Conservation (phyloP, 2,113 vertebrate species). For the Atrichornis clamosus region DNA sequence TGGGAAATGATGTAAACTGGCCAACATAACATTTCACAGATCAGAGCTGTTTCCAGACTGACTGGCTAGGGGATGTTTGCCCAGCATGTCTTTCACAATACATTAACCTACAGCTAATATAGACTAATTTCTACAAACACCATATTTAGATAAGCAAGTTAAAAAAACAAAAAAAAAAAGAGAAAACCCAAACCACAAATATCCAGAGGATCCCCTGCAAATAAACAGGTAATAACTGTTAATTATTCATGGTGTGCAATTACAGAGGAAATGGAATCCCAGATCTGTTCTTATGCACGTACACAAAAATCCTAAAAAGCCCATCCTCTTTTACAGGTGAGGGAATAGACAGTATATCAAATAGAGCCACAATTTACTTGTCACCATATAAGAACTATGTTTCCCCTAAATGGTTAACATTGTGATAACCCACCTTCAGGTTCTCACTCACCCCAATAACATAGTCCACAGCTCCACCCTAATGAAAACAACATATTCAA, state of each 20-base stretch:
- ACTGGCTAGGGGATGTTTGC: neutral
- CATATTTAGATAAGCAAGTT: neutral
- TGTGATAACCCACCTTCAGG: neutral
- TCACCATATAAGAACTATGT: neutral
- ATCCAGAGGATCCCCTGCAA: neutral
- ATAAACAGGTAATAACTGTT: neutral
- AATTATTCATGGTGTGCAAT: neutral
- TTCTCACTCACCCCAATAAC: neutral
- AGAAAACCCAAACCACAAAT: neutral
- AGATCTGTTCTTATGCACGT: neutral
- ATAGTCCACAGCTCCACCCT: accelerated
- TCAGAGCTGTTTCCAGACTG: neutral
- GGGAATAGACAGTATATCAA: neutral
- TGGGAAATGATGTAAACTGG: neutral
- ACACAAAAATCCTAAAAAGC: neutral
- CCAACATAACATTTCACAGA: neutral
- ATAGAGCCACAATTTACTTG: neutral
- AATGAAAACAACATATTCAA: neutral
- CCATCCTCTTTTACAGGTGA: neutral
- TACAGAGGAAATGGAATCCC: neutral
- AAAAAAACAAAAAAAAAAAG: neutral
- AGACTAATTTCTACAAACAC: neutral
- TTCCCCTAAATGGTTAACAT: neutral
- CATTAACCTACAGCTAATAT: neutral
- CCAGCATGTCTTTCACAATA: neutral